A percentile compares a stretch with the other conserved stretches of the same genome.
Conservation (phyloP, 2,888 invertebrate genomes). For the Adelognathus sp. region DNA sequence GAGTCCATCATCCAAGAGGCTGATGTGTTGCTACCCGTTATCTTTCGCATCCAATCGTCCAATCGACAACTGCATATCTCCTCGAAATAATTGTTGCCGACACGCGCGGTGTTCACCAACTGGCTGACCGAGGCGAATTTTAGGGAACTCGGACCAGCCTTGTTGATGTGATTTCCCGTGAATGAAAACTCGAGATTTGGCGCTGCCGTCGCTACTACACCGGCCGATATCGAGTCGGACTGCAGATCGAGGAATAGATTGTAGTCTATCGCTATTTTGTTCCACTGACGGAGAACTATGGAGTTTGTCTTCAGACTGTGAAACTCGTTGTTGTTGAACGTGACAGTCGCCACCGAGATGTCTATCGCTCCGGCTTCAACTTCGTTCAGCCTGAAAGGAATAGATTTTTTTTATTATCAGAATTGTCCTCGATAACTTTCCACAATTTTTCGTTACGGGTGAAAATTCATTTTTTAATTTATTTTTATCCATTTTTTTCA, state of each 20-base stretch:
- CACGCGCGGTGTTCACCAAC: conserved; percentile 80
- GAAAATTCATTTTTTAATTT: too few species aligned
- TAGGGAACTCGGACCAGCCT: conserved; percentile 83
- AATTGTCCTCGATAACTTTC: too few species aligned
- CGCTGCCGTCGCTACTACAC: conserved; percentile 78
- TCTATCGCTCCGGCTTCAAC: conserved; percentile 86
- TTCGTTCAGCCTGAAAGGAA: conserved; percentile 84
- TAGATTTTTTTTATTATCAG: neutral
- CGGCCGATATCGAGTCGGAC: conserved; percentile 83
- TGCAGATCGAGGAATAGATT: conserved; percentile 86
- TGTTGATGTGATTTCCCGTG: conserved; percentile 84
- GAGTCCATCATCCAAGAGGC: conserved; percentile 82
- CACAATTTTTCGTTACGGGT: too few species aligned
- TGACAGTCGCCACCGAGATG: conserved; percentile 84
- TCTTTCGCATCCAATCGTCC: conserved; percentile 83
- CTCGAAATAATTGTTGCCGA: conserved; percentile 85
- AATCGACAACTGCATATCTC: conserved; percentile 86
- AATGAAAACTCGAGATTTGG: conserved; percentile 81
- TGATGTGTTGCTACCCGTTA: conserved; percentile 81
- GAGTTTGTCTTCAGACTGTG: conserved; percentile 83
- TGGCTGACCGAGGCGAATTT: conserved; percentile 83
- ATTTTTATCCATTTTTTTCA: neutral
- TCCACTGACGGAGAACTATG: conserved; percentile 87
- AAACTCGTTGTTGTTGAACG: conserved; percentile 85
- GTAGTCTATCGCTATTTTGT: conserved; percentile 84